Base-by-base conservation (phyloP, 1,140 invertebrate genomes). In the Apis dorsata region DNA sequence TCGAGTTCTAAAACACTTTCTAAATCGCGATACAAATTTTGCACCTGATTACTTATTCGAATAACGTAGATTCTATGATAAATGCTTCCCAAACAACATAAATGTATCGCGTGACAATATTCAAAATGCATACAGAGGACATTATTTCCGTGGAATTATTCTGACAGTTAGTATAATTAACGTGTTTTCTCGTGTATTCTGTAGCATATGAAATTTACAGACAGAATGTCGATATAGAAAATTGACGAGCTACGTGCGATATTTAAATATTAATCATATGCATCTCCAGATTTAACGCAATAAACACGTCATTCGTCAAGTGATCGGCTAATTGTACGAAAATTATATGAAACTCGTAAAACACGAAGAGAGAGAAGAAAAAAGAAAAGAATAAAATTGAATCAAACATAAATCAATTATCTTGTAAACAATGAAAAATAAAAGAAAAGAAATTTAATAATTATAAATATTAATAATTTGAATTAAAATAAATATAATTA, bases 161-260 rank as follows among this genome's bases (percentile, higher is more conserved):
- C 28, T 15, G 55, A 49, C 34, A 79, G 59, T 69, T 79, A 34
- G 34, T n/a, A 51, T 57, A 69, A 69, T 69, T 79, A 69, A 49
- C 60, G 49, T 63, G 34, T 28, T 66, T 34, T 19, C 60, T 53
- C n/a, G 60, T 62, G 63, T 9, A 66, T 34, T 11, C 17, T 11
- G 63, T 28, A 28, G 17, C 34, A 28, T 62, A 34, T 76, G 74
- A 76, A 55, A 65, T 65, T 65, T 21, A 49, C 60, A 24, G n/a
- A 53, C 49, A 19, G 63, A 65, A 76, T 65, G 74, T 76, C 74
- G 63, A 76, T 65, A 62, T 53, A 55, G 62, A 51, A 53, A 76
- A 49, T 44, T 8, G 59, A 15, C 60, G 34, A 19, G 74, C 51
- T 3, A 9, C 10, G 19, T 53, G 49, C 62, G 57, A 65, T 44